A percentile compares a stretch with the other conserved stretches of the same genome.
These are phyloP conservation scores for Baronia brevicornis DNA, from an alignment of 2,888 invertebrate species.

Conservation along the genomic window DNA sequence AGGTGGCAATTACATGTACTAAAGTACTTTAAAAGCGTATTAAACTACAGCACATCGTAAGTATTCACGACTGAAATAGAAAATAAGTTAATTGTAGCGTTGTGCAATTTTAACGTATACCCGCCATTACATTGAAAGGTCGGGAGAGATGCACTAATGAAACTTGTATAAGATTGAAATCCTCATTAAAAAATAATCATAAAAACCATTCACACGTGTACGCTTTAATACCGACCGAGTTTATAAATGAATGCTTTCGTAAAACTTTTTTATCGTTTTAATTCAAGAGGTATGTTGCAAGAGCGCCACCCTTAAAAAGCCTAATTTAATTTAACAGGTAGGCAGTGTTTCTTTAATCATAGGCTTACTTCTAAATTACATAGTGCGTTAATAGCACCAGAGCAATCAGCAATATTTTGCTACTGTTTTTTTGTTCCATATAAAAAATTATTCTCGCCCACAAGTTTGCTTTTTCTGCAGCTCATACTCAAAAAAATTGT, in stretches of 20 bases:
- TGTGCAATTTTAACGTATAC: no score
- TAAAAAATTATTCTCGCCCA: slow-evolving; percentile 39
- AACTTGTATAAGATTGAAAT: not conserved
- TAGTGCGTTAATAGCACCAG: slow-evolving; percentile 61
- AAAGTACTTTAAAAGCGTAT: no score
- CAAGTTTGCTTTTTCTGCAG: slow-evolving; percentile 9
- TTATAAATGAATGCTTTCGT: slow-evolving; percentile 58
- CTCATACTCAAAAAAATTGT: slow-evolving; percentile 24
- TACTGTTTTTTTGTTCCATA: slow-evolving; percentile 55
- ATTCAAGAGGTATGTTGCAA: slow-evolving; percentile 47
- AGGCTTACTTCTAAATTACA: slow-evolving; percentile 70
- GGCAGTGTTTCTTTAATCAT: slow-evolving; percentile 71
- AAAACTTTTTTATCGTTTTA: slow-evolving; percentile 41
- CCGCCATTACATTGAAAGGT: no score
- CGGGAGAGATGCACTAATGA: no score
- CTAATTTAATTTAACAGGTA: slow-evolving; percentile 76
- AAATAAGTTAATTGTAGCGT: slow-evolving; percentile 2
- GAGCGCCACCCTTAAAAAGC: slow-evolving; percentile 67
- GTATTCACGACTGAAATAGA: slow-evolving; percentile 3
- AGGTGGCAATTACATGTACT: no score
- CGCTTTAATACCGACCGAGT: slow-evolving; percentile 55
- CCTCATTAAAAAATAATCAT: slow-evolving; percentile 28
- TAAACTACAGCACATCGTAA: no score
- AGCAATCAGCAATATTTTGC: slow-evolving; percentile 73
- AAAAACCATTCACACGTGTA: slow-evolving; percentile 62